Conservation (phyloP, 2,888 invertebrate genomes). For the Bugulina stolonifera region DNA sequence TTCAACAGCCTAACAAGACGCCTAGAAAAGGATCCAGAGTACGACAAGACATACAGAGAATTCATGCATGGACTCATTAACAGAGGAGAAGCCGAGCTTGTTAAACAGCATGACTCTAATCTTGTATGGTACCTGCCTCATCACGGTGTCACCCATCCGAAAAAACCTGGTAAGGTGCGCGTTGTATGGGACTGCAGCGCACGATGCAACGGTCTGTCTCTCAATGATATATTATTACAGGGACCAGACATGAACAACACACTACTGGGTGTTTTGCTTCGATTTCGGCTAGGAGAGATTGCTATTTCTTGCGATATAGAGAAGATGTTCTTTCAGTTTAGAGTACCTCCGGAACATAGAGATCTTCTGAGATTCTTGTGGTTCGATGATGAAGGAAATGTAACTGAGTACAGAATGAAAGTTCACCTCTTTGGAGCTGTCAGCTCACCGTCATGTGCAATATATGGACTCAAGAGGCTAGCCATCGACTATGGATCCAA, state of each 20-base stretch:
- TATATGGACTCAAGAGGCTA: slow-evolving; percentile 3
- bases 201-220: neutral
- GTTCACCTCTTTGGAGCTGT: slow-evolving; percentile 27
- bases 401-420: slow-evolving; percentile 26
- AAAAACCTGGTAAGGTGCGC: slow-evolving; percentile 28
- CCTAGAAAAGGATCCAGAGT: slow-evolving; percentile 21
- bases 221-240: slow-evolving; percentile 28
- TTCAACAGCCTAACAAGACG: slow-evolving; percentile 9
- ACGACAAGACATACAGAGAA: neutral
- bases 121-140: slow-evolving; percentile 27
- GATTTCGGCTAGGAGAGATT: slow-evolving; percentile 28
- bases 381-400: slow-evolving; percentile 3
- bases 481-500: neutral
- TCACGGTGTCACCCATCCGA: slow-evolving; percentile 27
- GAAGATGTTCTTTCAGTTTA: slow-evolving; percentile 28
- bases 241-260: slow-evolving; percentile 28
- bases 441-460: slow-evolving; percentile 25
- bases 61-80: slow-evolving; percentile 26
- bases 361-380: slow-evolving; percentile 28
- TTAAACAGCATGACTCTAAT: slow-evolving; percentile 3
- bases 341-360: slow-evolving; percentile 27
- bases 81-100: slow-evolving; percentile 29
- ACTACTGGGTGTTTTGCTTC: slow-evolving; percentile 27
- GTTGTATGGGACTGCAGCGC: slow-evolving; percentile 28
- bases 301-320: slow-evolving; percentile 29